phyloP scores from a whole-genome alignment of 2,113 vertebrate genomes.

The Geococcyx californianus region DNA sequence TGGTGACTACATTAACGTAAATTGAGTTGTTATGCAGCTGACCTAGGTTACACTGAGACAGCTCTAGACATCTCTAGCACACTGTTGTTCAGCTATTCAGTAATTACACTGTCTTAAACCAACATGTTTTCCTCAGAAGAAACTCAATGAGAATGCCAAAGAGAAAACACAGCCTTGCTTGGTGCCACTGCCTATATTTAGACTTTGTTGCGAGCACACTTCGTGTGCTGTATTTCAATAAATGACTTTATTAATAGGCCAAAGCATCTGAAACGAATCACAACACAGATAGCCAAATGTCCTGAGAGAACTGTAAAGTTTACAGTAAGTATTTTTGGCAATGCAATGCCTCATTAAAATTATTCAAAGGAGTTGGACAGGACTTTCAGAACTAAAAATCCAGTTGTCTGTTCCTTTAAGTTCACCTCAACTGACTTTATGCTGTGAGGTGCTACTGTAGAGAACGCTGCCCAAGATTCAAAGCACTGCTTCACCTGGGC shows the following conservation, averaged over 20 bases:
- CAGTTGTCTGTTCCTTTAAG: neutral
- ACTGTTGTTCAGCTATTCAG: neutral
- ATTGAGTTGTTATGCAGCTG: neutral
- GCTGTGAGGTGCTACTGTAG: neutral
- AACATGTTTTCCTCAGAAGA: neutral
- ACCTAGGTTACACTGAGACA: neutral
- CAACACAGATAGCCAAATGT: neutral
- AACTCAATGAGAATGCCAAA: neutral
- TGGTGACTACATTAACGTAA: neutral
- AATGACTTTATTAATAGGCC: slow-evolving; percentile 27
- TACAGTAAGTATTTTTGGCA: neutral
- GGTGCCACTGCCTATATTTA: slow-evolving; percentile 23
- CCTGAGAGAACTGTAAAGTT: neutral
- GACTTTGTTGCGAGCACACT: neutral
- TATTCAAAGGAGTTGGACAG: neutral
- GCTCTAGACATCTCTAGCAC: neutral
- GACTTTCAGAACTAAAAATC: neutral
- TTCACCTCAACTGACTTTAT: neutral
- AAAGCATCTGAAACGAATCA: slow-evolving; percentile 7
- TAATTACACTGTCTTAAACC: neutral
- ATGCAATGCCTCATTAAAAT: neutral
- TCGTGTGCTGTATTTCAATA: neutral
- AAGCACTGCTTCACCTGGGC: neutral
- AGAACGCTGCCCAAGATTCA: neutral
- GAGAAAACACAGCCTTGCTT: neutral